These are phyloP conservation scores for Condylostylus longicornis DNA, from an alignment of 1,140 invertebrate genomes.

Conservation along the genomic window DNA sequence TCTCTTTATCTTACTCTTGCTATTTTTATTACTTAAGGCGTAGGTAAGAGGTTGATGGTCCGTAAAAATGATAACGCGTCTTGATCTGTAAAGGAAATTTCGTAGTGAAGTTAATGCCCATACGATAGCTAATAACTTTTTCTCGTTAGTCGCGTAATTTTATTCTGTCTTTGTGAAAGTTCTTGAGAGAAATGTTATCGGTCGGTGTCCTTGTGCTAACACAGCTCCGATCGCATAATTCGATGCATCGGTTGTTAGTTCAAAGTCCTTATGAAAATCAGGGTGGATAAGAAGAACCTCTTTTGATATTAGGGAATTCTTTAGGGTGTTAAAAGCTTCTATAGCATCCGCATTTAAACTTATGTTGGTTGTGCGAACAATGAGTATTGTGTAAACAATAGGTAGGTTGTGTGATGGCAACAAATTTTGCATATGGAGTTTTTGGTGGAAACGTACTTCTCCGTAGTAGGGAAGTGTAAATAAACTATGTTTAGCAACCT, in stretches of 20 bases:
- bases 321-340: background rate
- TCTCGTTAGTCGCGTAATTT: slow-evolving; percentile 4
- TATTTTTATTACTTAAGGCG: slow-evolving; percentile 31
- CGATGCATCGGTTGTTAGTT: slow-evolving; percentile 4
- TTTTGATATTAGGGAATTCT: slow-evolving; percentile 16
- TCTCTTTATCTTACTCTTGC: slow-evolving; percentile 29
- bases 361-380: no score
- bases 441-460: no score
- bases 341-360: no score
- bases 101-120: slow-evolving; percentile 33
- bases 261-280: background rate
- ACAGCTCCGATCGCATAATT: background rate
- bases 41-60: slow-evolving; percentile 36
- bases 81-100: slow-evolving; percentile 31
- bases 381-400: no score
- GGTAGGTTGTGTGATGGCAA: no score
- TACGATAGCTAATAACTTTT: slow-evolving; percentile 34
- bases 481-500: no score
- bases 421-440: no score
- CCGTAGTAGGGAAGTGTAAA: no score
- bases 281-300: slow-evolving; percentile 2
- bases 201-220: slow-evolving; percentile 6
- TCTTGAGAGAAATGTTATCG: slow-evolving; percentile 3
- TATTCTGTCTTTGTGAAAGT: slow-evolving; percentile 2
- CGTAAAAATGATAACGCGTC: slow-evolving; percentile 33